Base-by-base conservation (phyloP, 2,888 invertebrate species). In the Archaeoteleia sp. region DNA sequence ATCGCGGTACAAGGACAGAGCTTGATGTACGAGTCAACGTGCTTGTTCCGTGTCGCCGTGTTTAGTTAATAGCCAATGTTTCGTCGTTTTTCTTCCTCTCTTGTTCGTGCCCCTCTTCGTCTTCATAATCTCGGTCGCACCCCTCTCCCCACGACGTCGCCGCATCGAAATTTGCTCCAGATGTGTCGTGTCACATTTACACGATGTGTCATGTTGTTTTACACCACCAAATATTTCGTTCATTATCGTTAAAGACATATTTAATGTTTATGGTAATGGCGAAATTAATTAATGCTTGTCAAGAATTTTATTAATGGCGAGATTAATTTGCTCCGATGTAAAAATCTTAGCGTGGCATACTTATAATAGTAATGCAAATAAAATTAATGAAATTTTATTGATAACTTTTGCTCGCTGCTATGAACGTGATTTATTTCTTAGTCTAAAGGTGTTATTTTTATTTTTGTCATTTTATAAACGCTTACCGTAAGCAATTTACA, bases 41-140 rank as follows among this genome's bases (percentile, higher is more conserved):
- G 79, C 77, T 78, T 74, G 77, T 81, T 81, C 67, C 77, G 69
- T 79, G 81, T 79, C 75, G 74, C 62, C 58, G 73, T 75, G 74
- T 79, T 82, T 81, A 78, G 76, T 79, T 80, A 81, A 82, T 78
- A 79, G 78, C 75, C 73, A 70, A 72, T 71, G 63, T 75, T 70
- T 55, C 48, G 42, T 49, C 62, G 43, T 60, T 57, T 63, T 58
- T 70, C 57, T 71, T 49, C 53, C 62, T 27, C 62, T 40, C 51
- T n/a, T 27, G 48, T 57, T 48, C 32, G 14, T 39, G 17, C 23
- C 27, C 34, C 25, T 60, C 49, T 32, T 39, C 54, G 25, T 55
- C 60, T 45, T 61, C 55, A 51, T 49, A 58, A 61, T 66, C 49
- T 54, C 54, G 34, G 58, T 53, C 49, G 42, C 45, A 37, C 54